Base-by-base conservation (phyloP, 2,113 vertebrate genomes). In the Meriones unguiculatus region DNA sequence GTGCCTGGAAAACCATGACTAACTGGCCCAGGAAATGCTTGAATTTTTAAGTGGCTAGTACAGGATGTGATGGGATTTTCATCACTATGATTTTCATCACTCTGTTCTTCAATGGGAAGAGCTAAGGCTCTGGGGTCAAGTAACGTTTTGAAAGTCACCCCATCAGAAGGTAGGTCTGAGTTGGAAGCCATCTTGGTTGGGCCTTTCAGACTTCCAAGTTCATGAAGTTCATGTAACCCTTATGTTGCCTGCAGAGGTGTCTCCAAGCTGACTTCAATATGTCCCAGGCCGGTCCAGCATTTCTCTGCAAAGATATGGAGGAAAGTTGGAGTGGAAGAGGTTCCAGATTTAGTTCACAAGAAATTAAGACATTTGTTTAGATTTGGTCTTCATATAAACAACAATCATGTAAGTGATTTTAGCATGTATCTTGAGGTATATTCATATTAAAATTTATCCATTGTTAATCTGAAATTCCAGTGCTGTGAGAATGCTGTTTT, bases 351-450 rank as follows among this genome's bases (percentile, higher is more conserved):
- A 90, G 50, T 54, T 86, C 87, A 69, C 28, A 57, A 92, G 73
- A 77, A 78, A 52, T 54, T 81, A 86, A 90, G 75, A 73, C 20
- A 24, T 17, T 41, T 73, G 25, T 30, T 73, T 77, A 54, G 38
- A 87, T 75, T 64, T 28, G 78, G 78, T 89, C 93, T 96, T 91
- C 82, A 87, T n/a, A 78, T 59, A 75, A 93, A 90, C 69, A 91
- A 18, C 0, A 25, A 76, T 12, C 1, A 64, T 89, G 89, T 69
- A 67, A 62, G 12, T 90, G 65, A 90, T 52, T 93, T 89, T 95
- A 94, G 38, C 38, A 46, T 54, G 73, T 72, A 67, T 2, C 38
- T 35, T 0, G 14, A 3, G 77, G 78, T 1, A 32, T 24, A 62
- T 14, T 86, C 52, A 84, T 13, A 72, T 69, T 41, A 90, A 87